Evolutionary conservation across 2,797 vertebrate species (phyloP), one percentile per base, ranked within the genome.

Genomic region (Hippoglossus hippoglossus): DNA sequence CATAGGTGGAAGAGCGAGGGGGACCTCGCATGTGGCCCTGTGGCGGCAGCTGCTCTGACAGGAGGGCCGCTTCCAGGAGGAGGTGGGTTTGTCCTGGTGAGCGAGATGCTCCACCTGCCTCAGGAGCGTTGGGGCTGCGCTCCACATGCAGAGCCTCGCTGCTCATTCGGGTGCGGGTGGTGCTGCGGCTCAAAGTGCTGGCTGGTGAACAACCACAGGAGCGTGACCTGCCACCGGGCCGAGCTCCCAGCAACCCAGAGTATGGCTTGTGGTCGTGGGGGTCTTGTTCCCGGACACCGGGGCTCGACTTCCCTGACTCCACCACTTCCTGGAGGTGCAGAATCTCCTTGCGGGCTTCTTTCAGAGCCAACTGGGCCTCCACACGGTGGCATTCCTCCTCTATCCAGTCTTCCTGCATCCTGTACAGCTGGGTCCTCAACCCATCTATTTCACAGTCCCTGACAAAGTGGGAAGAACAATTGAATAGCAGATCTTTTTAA

Each of bases 401-500:
- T 0, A 99, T 96, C 98, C 98, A 99, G 89, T 99, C 98, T 71
- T 99, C 97, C 82, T 99, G 98, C 98, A 99, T 99, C 83, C 96
- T 91, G 0, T 95, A 96, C 76, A 99, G 92, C 86, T 98, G 97
- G 0, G 88, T 94, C 85, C 96, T 96, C 82, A 99, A 86, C 80
- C 97, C 97, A 10, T 97, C 97, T 0, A 99, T 96, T 91, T 99
- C 97, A 0, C 93, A 94, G 74, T 98, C 97, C 87, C 98, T 99
- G 91, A 0, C 4, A 10, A 61, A 58, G 58, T 0, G 65, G 10
- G 64, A 44, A 68, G 24, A 6, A 62, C 8, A 39, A 51, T 1
- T 18, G 16, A 57, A 53, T 0, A 22, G 4, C 6, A 41, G 60
- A 53, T 9, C 36, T 10, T 34, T 34, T 2, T 8, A 8, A 7